Evolutionary conservation across 2,888 invertebrate species (phyloP).

Genomic region (Chironomus tentans): DNA sequence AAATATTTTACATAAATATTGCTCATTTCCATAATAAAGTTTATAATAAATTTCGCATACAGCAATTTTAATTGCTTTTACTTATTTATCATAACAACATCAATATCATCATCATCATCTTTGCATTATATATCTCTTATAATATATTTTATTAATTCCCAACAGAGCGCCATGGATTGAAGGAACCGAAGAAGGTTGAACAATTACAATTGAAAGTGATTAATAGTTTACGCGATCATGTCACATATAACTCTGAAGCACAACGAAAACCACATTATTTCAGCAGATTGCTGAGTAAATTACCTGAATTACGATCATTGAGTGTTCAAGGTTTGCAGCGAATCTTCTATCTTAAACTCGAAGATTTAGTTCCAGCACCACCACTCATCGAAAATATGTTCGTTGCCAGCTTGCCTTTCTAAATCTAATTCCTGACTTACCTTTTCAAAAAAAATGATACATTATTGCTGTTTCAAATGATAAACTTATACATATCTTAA

Average conservation of each 20-base stretch:
- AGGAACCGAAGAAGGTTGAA: slow-evolving; percentile 86
- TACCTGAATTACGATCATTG: slow-evolving; percentile 85
- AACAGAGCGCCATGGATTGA: slow-evolving; percentile 84
- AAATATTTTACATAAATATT: neutral
- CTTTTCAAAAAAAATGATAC: neutral
- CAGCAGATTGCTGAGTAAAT: slow-evolving; percentile 82
- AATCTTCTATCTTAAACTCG: slow-evolving; percentile 87
- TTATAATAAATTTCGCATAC: neutral
- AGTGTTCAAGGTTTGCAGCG: slow-evolving; percentile 90
- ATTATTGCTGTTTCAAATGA: too few relatives aligned
- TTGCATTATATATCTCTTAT: neutral
- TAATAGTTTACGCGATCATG: slow-evolving; percentile 89
- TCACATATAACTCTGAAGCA: slow-evolving; percentile 82
- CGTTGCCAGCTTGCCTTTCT: slow-evolving; percentile 89
- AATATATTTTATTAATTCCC: neutral
- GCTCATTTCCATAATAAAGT: slow-evolving; percentile 9
- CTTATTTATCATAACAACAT: too few relatives aligned
- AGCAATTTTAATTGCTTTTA: too few relatives aligned
- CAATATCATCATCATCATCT: neutral
- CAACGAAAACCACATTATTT: slow-evolving; percentile 89
- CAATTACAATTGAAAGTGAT: slow-evolving; percentile 95
- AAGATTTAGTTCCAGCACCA: slow-evolving; percentile 85
- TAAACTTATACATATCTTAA: too few relatives aligned
- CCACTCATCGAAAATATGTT: slow-evolving; percentile 93
- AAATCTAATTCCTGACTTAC: slow-evolving; percentile 35